Base-by-base conservation (phyloP, 2,797 vertebrate species). In the Siniperca scherzeri region DNA sequence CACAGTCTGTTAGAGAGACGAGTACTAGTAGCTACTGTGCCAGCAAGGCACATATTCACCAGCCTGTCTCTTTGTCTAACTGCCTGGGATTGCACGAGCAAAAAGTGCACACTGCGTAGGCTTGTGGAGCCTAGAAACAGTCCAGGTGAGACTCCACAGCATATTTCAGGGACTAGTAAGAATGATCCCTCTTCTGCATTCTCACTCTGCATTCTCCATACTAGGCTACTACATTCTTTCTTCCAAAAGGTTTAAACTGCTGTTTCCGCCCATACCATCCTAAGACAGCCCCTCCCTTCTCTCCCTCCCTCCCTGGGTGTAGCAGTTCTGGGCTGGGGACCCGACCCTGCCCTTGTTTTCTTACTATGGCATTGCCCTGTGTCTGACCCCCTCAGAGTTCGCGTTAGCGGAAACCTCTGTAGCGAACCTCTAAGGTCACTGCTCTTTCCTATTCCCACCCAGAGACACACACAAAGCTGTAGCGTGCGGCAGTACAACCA, bases 301-400 rank as follows among this genome's bases (percentile, higher is more conserved):
- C 83, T 71, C 83, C 78, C 83, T 71, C 82, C 64, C 65, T 78
- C 75, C 44, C 65, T 85, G 88, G 80, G 77, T 87, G 84, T 83
- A 84, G 82, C 78, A 65, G 77, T n/a, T 48, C 69, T 74, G 56
- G 74, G 70, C 81, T 85, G 69, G 70, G 78, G 91, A 92, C 91
- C 84, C 87, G 91, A 92, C 91, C 84, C 87, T 92, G 91, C 86
- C 87, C 91, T 93, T 91, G 84, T 90, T 91, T 91, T 91, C 78
- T 85, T 92, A 80, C 84, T 91, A 86, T 92, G 87, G 88, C 87
- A 90, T 74, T 95, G 93, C 89, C 93, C 94, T 55, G 46, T 48
- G 85, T 84, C 77, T 95, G 95, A 96, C 93, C 94, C 85, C 80
- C 71, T 87, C 84, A 87, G 86, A 94, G 94, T 94, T 95, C 93